These are phyloP conservation scores for Netelia melanura DNA, from an alignment of 2,888 invertebrate species.

Conservation along the genomic window DNA sequence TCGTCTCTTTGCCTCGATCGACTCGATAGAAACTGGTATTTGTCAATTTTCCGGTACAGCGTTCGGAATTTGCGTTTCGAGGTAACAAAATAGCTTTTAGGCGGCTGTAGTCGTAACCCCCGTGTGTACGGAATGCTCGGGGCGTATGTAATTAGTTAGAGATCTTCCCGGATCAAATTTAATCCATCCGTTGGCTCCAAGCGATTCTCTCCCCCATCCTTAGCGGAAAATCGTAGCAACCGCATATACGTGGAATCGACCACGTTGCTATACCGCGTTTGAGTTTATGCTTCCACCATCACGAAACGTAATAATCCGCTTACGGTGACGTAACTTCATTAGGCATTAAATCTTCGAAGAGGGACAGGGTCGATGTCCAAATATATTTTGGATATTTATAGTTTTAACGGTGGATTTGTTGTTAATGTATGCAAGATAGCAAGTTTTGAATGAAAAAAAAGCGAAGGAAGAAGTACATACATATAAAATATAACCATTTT, in stretches of 20 bases:
- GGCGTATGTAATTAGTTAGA: slow-evolving; percentile 42
- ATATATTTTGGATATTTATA: neutral
- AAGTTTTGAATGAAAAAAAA: neutral
- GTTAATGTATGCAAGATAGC: neutral
- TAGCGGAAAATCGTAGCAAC: neutral
- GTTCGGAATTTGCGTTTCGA: slow-evolving; percentile 10
- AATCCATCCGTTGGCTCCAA: slow-evolving; percentile 38
- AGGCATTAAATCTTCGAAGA: slow-evolving; percentile 77
- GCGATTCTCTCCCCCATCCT: neutral
- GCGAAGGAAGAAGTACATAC: too few species aligned
- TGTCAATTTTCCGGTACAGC: neutral
- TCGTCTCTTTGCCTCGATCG: neutral
- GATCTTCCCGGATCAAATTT: slow-evolving; percentile 55
- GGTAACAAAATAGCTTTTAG: slow-evolving; percentile 10
- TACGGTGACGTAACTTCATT: slow-evolving; percentile 78
- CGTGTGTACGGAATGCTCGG: neutral
- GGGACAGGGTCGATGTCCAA: slow-evolving; percentile 34
- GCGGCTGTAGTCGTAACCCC: neutral
- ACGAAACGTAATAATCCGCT: slow-evolving; percentile 78
- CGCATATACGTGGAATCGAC: slow-evolving; percentile 7
- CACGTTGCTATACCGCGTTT: slow-evolving; percentile 17
- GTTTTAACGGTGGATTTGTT: neutral
- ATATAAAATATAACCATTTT: neutral
- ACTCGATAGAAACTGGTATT: neutral
- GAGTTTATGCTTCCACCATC: slow-evolving; percentile 2